Conservation (phyloP, 2,888 invertebrate species). For the Mystacides longicornis region DNA sequence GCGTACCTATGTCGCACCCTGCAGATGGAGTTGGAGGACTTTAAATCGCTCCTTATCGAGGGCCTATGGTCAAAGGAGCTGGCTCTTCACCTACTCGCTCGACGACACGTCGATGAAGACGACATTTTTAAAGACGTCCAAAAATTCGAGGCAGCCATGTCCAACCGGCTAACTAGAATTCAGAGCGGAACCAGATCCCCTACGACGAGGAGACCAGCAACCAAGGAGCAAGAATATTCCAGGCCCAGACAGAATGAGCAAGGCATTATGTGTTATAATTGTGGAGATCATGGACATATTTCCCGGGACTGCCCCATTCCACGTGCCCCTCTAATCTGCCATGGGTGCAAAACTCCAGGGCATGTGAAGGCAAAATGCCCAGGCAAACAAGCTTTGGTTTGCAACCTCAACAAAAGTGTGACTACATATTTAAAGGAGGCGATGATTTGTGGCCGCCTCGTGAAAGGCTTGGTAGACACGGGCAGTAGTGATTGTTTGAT, state of each 20-base stretch:
- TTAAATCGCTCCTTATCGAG: not conserved
- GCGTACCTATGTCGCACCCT: not conserved
- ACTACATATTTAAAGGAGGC: not conserved
- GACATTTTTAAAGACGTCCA: not conserved
- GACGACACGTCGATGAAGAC: not conserved
- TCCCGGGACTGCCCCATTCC: not conserved
- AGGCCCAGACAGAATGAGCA: not conserved
- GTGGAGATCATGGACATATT: not conserved
- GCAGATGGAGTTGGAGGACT: not conserved
- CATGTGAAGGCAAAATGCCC: not conserved
- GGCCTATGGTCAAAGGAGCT: not conserved
- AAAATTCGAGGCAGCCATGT: not conserved
- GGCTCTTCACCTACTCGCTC: not conserved
- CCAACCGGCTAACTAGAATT: not conserved
- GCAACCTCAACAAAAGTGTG: not conserved
- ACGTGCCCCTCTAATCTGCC: not conserved
- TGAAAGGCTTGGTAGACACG: not conserved
- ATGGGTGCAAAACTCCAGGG: not conserved
- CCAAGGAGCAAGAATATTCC: not conserved
- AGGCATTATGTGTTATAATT: not conserved
- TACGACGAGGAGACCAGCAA: too few relatives aligned
- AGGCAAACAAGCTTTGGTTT: not conserved
- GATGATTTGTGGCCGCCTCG: not conserved
- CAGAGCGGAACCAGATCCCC: not conserved
- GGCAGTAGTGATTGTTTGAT: constrained; percentile 4